A percentile compares a stretch with the other conserved stretches of the same genome.
phyloP scores from a whole-genome alignment of 2,113 vertebrate species.

The Pteropus alecto region DNA sequence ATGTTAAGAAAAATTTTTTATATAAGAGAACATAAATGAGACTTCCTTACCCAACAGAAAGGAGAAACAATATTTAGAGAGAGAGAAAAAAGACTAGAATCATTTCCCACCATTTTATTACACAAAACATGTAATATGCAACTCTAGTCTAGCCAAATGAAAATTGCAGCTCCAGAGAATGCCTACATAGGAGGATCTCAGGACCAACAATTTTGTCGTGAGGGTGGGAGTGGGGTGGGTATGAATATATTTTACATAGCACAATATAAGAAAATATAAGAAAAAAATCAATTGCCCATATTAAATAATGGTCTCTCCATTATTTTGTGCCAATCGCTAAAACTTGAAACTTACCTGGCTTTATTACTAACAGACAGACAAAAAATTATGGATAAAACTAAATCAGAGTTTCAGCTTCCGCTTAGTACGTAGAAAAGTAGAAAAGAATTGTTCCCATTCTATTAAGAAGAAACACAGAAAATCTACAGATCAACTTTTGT shows the following conservation, averaged over 20 bases:
- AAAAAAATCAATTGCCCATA: not conserved
- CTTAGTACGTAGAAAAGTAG: not conserved
- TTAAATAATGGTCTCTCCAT: not conserved
- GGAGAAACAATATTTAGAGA: constrained; percentile 19
- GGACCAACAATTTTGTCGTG: too few relatives aligned
- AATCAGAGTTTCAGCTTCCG: not conserved
- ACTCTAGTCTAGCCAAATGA: not conserved
- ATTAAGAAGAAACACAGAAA: not conserved
- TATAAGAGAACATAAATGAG: not conserved
- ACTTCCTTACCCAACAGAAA: not conserved
- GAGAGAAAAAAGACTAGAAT: not conserved
- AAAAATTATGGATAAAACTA: not conserved
- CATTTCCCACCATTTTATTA: not conserved
- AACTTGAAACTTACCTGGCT: not conserved
- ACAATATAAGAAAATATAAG: not conserved
- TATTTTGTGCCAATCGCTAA: not conserved
- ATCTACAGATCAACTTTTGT: not conserved
- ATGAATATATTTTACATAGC: not conserved
- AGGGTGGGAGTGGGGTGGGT: rapidly evolving
- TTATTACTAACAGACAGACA: not conserved
- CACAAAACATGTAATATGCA: not conserved
- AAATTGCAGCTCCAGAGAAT: not conserved
- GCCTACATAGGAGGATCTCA: not conserved
- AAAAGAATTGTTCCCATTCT: not conserved
- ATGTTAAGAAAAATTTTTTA: constrained; percentile 17